Evolutionary conservation across 2,113 vertebrate species (phyloP).

Genomic region (Clarias batrachus): DNA sequence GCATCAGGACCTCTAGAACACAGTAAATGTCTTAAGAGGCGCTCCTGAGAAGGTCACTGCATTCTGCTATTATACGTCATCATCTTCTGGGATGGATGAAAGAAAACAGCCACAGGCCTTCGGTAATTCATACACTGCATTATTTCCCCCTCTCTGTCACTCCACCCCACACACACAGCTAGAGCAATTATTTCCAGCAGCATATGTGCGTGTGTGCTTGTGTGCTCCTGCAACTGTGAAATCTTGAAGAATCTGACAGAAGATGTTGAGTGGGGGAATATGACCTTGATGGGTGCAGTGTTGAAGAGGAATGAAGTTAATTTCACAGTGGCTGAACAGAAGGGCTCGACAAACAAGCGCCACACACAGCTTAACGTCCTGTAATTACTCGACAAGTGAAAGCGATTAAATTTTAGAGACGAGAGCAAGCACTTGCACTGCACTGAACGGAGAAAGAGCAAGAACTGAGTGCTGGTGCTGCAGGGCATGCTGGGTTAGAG

Average conservation of each 20-base stretch:
- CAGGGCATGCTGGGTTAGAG: background rate
- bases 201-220: background rate
- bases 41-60: background rate
- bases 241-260: conserved; percentile 52
- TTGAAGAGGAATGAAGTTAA: conserved; percentile 73
- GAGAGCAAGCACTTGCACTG: conserved; percentile 18
- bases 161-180: background rate
- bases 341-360: conserved; percentile 60
- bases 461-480: conserved; percentile 39
- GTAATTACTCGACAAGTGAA: conserved; percentile 67
- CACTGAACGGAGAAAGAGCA: conserved; percentile 52
- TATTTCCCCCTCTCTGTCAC: background rate
- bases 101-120: conserved; percentile 40
- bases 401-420: conserved; percentile 59
- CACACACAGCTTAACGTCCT: conserved; percentile 67
- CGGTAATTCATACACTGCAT: background rate
- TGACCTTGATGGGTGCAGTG: conserved; percentile 62
- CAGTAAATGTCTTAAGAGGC: background rate
- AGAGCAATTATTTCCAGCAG: conserved; percentile 45
- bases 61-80: conserved; percentile 16
- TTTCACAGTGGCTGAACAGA: conserved; percentile 83
- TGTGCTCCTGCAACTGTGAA: conserved; percentile 25
- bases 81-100: conserved; percentile 5
- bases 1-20: background rate
- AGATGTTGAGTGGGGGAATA: conserved; percentile 55